Base-by-base conservation (phyloP, 2,888 invertebrate genomes). In the Drosophila recens region DNA sequence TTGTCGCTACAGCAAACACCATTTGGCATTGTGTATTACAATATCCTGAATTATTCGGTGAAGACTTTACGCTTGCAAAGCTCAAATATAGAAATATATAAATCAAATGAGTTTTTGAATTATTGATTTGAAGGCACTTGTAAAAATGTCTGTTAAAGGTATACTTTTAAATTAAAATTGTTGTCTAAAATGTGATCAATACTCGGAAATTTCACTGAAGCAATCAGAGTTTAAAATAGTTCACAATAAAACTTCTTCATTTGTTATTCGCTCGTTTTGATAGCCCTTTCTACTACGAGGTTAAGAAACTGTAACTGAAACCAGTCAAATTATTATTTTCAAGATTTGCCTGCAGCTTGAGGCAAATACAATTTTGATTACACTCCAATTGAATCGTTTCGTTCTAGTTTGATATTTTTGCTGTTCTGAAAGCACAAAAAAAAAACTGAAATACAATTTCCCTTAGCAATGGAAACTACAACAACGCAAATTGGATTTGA, bases 21-120 rank as follows among this genome's bases (percentile, higher is more conserved):
- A 64, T 56, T 65, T 53, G 56, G 11, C 65, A 58, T 48, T 58
- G 56, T 38, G 6, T 38, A 38, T n/a, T 65, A 36, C 45, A 23
- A 68, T 49, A 77, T 79, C 65, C 81, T 67, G 65, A 58, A 81
- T 61, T 61, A 73, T 64, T 62, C 51, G 46, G 38, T 63, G 13
- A 57, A 38, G 13, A 33, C 8, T 52, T 56, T 34, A 8, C 8
- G 9, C 20, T 13, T 10, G n/a, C n/a, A 48, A 20, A 17, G 17
- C 27, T 17, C 3, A 27, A 38, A 23, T 38, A 30, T 15, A 11
- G 8, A 27, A 46, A n/a, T 11, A 27, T 11, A 27, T 23, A 9
- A 20, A 33, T 43, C 33, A 34, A 10, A 27, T 38, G 27, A 2
- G 23, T 53, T 42, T 6, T 17, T 53, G 30, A 45, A 62, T 30